Evolutionary conservation across 2,113 vertebrate genomes (phyloP), one percentile per base, ranked within the genome.

Genomic region (Antigone vipio): DNA sequence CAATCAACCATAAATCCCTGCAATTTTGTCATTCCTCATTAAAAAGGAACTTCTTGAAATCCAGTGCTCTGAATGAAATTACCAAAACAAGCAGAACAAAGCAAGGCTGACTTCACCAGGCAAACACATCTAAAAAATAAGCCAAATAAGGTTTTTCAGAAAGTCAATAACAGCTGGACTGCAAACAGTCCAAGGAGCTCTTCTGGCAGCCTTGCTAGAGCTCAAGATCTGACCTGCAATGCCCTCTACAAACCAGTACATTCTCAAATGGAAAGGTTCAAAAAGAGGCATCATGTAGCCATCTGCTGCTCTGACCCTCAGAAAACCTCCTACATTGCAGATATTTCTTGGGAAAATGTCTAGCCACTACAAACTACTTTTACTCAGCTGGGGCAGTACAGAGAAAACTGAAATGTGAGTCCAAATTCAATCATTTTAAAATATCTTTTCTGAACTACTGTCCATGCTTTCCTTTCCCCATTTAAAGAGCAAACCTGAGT

Each of bases 391-490:
- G 26, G 53, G 15, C 63, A 26, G 23, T 5, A 34, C 38, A 24
- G 9, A 76, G 47, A 34, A 67, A 60, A 34, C 29, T 18, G 30
- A 19, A 23, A 22, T 1, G 6, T 1, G 2, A 74, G 30, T 2
- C 47, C 42, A 18, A 30, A 9, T 12, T 14, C 40, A 21, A 12
- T 19, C 5, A 6, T 0, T 9, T 5, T 2, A 40, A 89, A 85
- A 56, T 1, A 21, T 3, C 23, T 35, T n/a, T 49, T 44, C 53
- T 40, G 11, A 49, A 35, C 38, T 53, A 15, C 15, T 14, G 3
- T 1, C 21, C 1, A 0, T 2, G 27, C n/a, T 53, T 24, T 55
- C 23, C 26, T 47, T 40, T 32, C 15, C 44, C 12, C 12, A 7
- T 5, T 15, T 23, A 18, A 50, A 67, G 9, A 38, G n/a, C 19